Percentiles rank a stretch among this genome's conserved stretches.
Evolutionary conservation across 2,113 vertebrate genomes (phyloP).

Genomic region (Nesogale talazaci): DNA sequence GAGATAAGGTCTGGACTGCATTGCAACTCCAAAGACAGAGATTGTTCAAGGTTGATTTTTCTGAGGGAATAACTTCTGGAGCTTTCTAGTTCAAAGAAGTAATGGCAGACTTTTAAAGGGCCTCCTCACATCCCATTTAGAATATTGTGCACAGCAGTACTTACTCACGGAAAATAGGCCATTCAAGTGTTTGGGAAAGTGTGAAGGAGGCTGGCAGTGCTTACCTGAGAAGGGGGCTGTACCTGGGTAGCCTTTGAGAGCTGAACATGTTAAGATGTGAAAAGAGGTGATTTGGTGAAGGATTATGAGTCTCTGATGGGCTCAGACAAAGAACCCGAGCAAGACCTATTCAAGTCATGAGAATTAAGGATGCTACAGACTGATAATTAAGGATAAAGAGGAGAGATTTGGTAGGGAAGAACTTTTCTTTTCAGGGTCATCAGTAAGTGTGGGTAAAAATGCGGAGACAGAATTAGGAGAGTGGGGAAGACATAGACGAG

Average conservation of each 20-base stretch:
- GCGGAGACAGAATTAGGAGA: neutral
- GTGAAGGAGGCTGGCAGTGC: neutral
- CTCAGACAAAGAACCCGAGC: conserved; percentile 48
- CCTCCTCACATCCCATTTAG: conserved; percentile 50
- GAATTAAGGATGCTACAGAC: conserved; percentile 54
- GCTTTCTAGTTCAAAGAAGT: conserved; percentile 49
- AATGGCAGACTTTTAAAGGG: conserved; percentile 47
- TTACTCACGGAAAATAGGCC: conserved; percentile 53
- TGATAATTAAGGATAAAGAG: conserved; percentile 64
- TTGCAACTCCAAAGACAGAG: neutral
- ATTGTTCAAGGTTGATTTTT: conserved; percentile 16
- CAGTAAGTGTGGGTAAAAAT: neutral
- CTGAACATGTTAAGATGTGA: conserved; percentile 65
- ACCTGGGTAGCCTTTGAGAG: conserved; percentile 58
- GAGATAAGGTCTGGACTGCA: neutral
- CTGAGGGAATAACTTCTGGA: conserved; percentile 34
- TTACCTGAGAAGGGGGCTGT: neutral
- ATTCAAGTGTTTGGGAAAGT: conserved; percentile 5
- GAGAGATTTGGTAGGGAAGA: conserved; percentile 21
- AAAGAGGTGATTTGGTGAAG: conserved; percentile 75
- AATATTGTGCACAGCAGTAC: conserved; percentile 43
- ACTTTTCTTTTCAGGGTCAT: conserved; percentile 46
- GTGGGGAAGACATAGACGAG: neutral
- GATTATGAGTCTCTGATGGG: conserved; percentile 63
- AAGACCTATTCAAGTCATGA: conserved; percentile 55